These are phyloP conservation scores for Atrina japonica DNA, from an alignment of 2,888 invertebrate species.

Conservation along the genomic window DNA sequence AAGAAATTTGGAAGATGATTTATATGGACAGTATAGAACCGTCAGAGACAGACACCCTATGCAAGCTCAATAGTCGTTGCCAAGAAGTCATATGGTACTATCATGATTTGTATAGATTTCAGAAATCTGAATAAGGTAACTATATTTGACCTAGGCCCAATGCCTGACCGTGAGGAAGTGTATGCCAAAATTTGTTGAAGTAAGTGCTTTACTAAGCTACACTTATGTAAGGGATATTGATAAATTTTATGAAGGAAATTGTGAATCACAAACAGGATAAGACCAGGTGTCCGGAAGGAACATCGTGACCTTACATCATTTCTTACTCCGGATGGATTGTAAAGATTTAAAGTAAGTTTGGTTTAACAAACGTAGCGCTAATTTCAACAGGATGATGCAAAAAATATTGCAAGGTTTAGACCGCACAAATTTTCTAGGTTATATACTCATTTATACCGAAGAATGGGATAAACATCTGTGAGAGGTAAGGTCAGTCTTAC, in stretches of 20 bases:
- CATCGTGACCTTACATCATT: conserved; percentile 39
- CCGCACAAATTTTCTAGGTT: conserved; percentile 28
- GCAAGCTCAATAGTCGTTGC: conserved; percentile 48
- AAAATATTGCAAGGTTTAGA: conserved; percentile 27
- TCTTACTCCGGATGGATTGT: conserved; percentile 19
- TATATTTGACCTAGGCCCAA: conserved; percentile 52
- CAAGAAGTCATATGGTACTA: conserved; percentile 48
- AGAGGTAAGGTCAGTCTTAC: conserved; percentile 25
- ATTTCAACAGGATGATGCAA: conserved; percentile 36
- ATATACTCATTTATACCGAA: conserved; percentile 35
- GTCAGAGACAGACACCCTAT: conserved; percentile 44
- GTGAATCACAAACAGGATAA: too few relatives aligned
- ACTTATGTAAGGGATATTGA: conserved; percentile 50
- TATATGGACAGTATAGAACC: conserved; percentile 45
- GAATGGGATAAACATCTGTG: conserved; percentile 35
- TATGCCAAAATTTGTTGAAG: conserved; percentile 27
- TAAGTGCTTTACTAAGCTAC: conserved; percentile 43
- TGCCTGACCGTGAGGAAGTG: conserved; percentile 46
- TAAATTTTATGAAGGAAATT: too few relatives aligned
- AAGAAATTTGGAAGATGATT: conserved; percentile 42
- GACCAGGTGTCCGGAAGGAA: conserved; percentile 20
- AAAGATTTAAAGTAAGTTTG: conserved; percentile 31
- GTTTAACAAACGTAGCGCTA: conserved; percentile 29
- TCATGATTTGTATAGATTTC: conserved; percentile 47
- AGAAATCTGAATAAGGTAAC: conserved; percentile 49